Percentiles rank a stretch among this genome's conserved stretches.
Conservation (phyloP, 2,797 vertebrate species). For the Enteromius radiatus region DNA sequence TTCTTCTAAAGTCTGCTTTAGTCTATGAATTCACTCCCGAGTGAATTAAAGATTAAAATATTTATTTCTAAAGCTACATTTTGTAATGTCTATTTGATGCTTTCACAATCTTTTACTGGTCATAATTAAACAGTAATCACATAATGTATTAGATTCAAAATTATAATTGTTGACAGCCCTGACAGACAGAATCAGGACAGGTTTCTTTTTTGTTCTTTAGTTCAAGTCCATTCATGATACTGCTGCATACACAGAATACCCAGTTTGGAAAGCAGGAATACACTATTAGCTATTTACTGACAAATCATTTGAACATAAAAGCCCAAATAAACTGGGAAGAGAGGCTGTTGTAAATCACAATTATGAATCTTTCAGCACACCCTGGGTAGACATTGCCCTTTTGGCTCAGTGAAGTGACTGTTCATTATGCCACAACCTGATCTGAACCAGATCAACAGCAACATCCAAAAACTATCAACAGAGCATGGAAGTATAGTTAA, state of each 20-base stretch:
- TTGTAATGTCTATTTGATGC: too few species aligned
- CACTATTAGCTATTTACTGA: background rate
- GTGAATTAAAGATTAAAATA: too few species aligned
- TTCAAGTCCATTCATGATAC: background rate
- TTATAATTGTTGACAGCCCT: too few species aligned
- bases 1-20: too few species aligned
- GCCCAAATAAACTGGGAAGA: background rate
- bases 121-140: too few species aligned
- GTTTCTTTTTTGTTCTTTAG: background rate
- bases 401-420: background rate
- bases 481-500: background rate
- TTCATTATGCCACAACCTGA: background rate
- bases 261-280: background rate
- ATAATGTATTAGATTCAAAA: too few species aligned
- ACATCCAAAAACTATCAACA: background rate
- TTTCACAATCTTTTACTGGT: too few species aligned
- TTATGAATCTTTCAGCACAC: background rate
- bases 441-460: conserved; percentile 18
- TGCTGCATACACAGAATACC: background rate
- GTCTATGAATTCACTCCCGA: too few species aligned
- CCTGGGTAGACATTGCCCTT: background rate
- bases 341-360: background rate
- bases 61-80: too few species aligned
- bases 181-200: background rate
- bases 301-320: background rate